A percentile compares a stretch with the other conserved stretches of the same genome.
Evolutionary conservation across 2,888 invertebrate genomes (phyloP).

Genomic region (Brachyptera risi): DNA sequence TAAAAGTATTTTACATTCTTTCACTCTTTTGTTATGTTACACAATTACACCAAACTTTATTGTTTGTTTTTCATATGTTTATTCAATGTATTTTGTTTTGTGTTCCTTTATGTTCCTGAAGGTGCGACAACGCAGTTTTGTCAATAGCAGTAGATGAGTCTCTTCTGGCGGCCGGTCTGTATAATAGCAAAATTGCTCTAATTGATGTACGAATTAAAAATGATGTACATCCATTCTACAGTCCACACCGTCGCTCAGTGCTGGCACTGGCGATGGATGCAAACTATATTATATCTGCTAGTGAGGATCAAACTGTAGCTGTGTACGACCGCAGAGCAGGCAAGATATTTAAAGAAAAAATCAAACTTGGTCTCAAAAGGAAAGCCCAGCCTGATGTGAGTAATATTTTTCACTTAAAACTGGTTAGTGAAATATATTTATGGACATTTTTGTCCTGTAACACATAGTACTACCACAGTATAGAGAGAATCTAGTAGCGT

Average conservation of each 20-base stretch:
- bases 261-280: slow-evolving; percentile 44
- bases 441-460: no score
- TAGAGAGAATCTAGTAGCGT: no score
- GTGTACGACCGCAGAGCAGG: slow-evolving; percentile 55
- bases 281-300: slow-evolving; percentile 54
- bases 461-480: no score
- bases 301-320: slow-evolving; percentile 55
- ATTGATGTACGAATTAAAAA: slow-evolving; percentile 51
- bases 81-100: no score
- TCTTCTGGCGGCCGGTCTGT: slow-evolving; percentile 28
- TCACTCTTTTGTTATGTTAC: no score
- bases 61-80: no score
- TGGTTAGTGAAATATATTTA: no score
- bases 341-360: slow-evolving; percentile 36
- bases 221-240: slow-evolving; percentile 46
- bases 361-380: background rate
- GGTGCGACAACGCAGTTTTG: slow-evolving; percentile 32
- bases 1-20: no score
- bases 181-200: slow-evolving; percentile 43
- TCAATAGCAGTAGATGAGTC: slow-evolving; percentile 22
- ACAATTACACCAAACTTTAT: no score
- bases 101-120: slow-evolving; percentile 17
- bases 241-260: slow-evolving; percentile 53
- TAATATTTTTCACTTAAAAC: background rate
- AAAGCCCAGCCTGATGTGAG: background rate